phyloP scores from a whole-genome alignment of 2,113 vertebrate genomes.

The Xenotilapia flavipinnis region DNA sequence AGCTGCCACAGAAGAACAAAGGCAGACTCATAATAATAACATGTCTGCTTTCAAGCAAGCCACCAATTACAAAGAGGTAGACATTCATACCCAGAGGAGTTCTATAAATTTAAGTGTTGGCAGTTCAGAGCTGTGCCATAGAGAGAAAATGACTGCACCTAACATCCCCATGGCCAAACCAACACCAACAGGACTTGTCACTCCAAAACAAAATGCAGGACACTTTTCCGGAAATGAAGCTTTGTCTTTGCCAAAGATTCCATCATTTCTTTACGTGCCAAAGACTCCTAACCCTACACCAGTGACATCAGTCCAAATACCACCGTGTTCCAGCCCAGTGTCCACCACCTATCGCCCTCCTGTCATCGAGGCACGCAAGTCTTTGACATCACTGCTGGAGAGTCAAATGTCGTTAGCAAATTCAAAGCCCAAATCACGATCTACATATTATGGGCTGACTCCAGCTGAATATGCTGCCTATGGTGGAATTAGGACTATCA shows the following conservation, averaged over 20 bases:
- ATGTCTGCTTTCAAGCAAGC: not conserved
- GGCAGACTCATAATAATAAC: not conserved
- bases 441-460: conserved; percentile 70
- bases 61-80: not conserved
- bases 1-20: not conserved
- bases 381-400: conserved; percentile 54
- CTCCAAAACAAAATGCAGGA: conserved; percentile 5
- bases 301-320: not conserved
- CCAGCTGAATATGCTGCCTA: conserved; percentile 65
- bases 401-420: conserved; percentile 39
- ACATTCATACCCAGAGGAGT: conserved; percentile 1
- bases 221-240: conserved; percentile 1
- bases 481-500: conserved; percentile 57
- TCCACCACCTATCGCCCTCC: conserved; percentile 15
- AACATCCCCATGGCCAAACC: conserved; percentile 14
- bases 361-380: conserved; percentile 50
- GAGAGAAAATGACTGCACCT: not conserved
- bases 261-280: conserved; percentile 30
- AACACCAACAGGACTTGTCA: not conserved
- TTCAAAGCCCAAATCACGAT: conserved; percentile 57
- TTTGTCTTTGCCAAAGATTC: conserved; percentile 39
- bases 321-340: not conserved
- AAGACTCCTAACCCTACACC: not conserved
- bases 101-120: not conserved
- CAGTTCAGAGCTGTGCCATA: not conserved